phyloP scores from a whole-genome alignment of 2,797 vertebrate species.

The Notamacropus eugenii region DNA sequence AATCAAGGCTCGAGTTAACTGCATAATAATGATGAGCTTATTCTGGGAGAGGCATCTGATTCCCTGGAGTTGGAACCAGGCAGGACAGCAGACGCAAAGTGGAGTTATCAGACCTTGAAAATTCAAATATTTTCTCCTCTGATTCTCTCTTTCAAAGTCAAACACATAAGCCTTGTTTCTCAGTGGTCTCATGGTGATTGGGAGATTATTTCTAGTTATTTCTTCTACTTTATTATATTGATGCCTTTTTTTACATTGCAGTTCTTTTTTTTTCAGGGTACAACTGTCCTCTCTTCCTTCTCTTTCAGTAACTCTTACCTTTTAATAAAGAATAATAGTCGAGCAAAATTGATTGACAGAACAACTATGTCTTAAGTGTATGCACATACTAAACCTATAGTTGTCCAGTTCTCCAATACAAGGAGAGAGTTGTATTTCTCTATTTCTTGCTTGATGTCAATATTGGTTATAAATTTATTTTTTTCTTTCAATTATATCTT shows the following conservation, averaged over 20 bases:
- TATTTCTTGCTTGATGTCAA: background rate
- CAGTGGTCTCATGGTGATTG: background rate
- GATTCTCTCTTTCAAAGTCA: background rate
- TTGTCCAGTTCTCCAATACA: background rate
- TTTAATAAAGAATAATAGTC: background rate
- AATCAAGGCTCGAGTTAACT: background rate
- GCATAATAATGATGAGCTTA: background rate
- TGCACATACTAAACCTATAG: background rate
- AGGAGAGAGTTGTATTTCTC: background rate
- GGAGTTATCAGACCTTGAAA: background rate
- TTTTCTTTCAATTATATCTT: background rate
- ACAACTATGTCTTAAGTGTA: background rate
- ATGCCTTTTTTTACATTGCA: background rate
- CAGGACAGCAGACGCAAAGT: background rate
- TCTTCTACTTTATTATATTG: background rate
- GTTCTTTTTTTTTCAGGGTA: no score
- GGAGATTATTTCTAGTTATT: background rate
- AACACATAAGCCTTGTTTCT: background rate
- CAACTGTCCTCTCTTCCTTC: background rate
- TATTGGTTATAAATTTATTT: background rate
- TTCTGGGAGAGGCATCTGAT: background rate
- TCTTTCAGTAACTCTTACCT: background rate
- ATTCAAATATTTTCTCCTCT: background rate
- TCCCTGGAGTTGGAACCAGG: background rate
- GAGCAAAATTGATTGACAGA: background rate